These are phyloP conservation scores for Copidosoma floridanum DNA, from an alignment of 1,140 invertebrate genomes.

Conservation along the genomic window DNA sequence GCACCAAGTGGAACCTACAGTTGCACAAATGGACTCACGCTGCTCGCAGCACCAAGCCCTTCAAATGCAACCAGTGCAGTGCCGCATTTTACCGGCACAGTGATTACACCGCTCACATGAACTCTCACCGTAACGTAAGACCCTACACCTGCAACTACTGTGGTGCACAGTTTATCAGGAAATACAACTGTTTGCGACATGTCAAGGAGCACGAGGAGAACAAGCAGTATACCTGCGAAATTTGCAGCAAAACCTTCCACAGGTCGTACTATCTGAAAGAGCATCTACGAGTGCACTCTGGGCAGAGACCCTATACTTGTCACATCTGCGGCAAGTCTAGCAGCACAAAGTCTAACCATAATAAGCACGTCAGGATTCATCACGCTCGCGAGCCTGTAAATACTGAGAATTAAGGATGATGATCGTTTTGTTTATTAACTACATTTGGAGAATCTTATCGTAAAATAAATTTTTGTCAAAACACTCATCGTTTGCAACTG, in stretches of 20 bases:
- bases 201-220: slow-evolving; percentile 85
- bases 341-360: slow-evolving; percentile 84
- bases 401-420: slow-evolving; percentile 79
- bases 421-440: no score
- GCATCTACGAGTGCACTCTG: slow-evolving; percentile 81
- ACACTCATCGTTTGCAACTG: background rate
- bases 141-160: slow-evolving; percentile 91
- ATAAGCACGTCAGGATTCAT: slow-evolving; percentile 84
- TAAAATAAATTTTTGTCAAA: background rate
- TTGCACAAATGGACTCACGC: slow-evolving; percentile 88
- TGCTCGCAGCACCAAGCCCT: slow-evolving; percentile 77
- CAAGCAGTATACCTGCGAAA: slow-evolving; percentile 84
- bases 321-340: slow-evolving; percentile 84
- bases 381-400: slow-evolving; percentile 81
- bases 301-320: slow-evolving; percentile 78
- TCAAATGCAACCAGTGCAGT: slow-evolving; percentile 80
- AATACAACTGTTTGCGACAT: slow-evolving; percentile 89
- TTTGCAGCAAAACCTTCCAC: slow-evolving; percentile 84
- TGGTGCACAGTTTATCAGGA: slow-evolving; percentile 88
- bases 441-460: no score
- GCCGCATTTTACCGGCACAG: slow-evolving; percentile 77
- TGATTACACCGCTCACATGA: slow-evolving; percentile 81
- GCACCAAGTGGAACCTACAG: slow-evolving; percentile 86
- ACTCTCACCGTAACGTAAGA: slow-evolving; percentile 75
- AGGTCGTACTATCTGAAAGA: slow-evolving; percentile 84